Percentiles rank a stretch among this genome's conserved stretches.
These are phyloP conservation scores for Drosophila pseudotalamancana DNA, from an alignment of 2,888 invertebrate species.

Conservation along the genomic window DNA sequence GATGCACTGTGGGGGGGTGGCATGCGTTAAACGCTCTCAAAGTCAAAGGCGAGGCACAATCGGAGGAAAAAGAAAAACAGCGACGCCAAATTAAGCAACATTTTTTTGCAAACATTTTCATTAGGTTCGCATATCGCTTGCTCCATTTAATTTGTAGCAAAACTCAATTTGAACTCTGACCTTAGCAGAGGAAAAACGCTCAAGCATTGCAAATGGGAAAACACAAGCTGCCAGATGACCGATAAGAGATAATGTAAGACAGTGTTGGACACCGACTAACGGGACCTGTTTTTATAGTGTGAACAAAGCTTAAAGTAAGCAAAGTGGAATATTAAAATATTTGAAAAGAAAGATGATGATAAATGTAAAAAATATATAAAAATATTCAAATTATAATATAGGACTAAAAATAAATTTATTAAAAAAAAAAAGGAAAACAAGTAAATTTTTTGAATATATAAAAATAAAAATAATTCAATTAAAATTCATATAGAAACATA, in stretches of 20 bases:
- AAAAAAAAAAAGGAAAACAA: too few relatives aligned
- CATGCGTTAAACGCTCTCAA: constrained; percentile 44
- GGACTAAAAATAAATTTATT: too few relatives aligned
- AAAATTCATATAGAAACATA: background rate
- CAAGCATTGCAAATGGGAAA: constrained; percentile 46
- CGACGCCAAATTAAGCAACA: constrained; percentile 28
- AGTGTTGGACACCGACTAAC: background rate
- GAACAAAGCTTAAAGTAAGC: too few relatives aligned
- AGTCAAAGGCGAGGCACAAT: constrained; percentile 29
- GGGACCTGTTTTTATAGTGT: too few relatives aligned
- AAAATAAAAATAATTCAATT: too few relatives aligned
- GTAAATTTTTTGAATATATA: background rate
- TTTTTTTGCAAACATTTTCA: constrained; percentile 28
- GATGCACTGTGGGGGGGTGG: background rate
- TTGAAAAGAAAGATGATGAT: background rate
- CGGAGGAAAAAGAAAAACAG: constrained; percentile 12
- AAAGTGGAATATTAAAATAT: too few relatives aligned
- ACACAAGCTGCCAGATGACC: constrained; percentile 28
- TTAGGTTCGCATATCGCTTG: constrained; percentile 10
- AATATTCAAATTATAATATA: too few relatives aligned
- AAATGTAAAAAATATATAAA: too few relatives aligned
- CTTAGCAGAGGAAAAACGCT: constrained; percentile 43
- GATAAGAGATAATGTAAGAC: constrained; percentile 5
- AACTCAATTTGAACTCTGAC: constrained; percentile 69
- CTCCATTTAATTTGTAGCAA: constrained; percentile 48